Evolutionary conservation across 2,797 vertebrate species (phyloP).

Genomic region (Danio albolineatus): DNA sequence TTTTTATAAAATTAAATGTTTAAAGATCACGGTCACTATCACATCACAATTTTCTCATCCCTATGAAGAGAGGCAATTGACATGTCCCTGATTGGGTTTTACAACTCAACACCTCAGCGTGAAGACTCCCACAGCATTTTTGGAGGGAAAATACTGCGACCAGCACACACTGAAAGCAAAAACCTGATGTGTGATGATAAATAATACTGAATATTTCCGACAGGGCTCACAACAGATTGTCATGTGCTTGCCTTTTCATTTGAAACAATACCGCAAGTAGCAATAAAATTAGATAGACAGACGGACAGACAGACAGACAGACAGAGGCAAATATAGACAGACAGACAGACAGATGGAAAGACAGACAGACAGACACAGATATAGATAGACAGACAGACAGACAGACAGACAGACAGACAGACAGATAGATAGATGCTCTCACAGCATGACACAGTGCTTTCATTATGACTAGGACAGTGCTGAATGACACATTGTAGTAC

Average conservation of each 20-base stretch:
- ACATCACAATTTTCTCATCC: conserved; percentile 2
- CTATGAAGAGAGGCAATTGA: conserved; percentile 19
- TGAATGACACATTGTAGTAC: conserved; percentile 69
- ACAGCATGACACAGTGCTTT: conserved; percentile 29
- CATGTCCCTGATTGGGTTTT: conserved; percentile 35
- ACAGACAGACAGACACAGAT: not conserved
- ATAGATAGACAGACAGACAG: not conserved
- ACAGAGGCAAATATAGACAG: no score
- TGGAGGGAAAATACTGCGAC: not conserved
- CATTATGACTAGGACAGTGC: not conserved
- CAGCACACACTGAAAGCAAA: conserved; percentile 13
- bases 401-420: not conserved
- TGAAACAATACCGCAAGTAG: not conserved
- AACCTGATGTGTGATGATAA: not conserved
- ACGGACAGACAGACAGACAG: not conserved
- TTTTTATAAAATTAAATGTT: conserved; percentile 16
- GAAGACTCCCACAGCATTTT: conserved; percentile 17
- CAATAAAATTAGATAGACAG: not conserved
- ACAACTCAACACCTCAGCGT: conserved; percentile 55
- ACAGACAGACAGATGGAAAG: not conserved
- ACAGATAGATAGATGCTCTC: not conserved
- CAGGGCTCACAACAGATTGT: not conserved
- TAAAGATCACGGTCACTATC: not conserved
- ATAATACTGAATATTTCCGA: not conserved
- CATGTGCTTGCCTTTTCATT: not conserved